Conservation (phyloP, 2,888 invertebrate genomes). For the Apeira syringaria region DNA sequence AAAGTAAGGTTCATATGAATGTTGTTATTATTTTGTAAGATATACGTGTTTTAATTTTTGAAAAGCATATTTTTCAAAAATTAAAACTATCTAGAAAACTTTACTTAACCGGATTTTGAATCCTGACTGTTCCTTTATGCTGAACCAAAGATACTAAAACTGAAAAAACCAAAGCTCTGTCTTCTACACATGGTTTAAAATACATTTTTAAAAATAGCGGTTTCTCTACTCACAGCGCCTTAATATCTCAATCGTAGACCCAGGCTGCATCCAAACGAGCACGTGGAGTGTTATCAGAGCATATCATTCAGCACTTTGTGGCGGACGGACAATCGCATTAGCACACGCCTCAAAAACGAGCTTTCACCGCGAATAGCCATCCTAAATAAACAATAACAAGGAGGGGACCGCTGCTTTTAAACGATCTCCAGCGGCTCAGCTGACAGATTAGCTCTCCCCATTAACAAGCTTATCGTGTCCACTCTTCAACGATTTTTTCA, state of each 20-base stretch:
- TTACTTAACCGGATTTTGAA: too few relatives aligned
- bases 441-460: constrained; percentile 78
- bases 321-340: constrained; percentile 75
- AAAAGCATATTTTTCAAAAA: too few relatives aligned
- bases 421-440: constrained; percentile 78
- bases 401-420: constrained; percentile 75
- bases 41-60: too few relatives aligned
- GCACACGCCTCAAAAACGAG: constrained; percentile 74
- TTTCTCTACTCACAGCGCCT: too few relatives aligned
- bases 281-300: constrained; percentile 49
- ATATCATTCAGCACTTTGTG: constrained; percentile 54
- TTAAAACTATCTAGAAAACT: too few relatives aligned
- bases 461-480: constrained; percentile 49
- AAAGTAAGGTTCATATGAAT: too few relatives aligned
- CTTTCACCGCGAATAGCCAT: constrained; percentile 74
- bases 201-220: too few relatives aligned
- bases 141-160: too few relatives aligned
- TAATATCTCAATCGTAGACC: constrained; percentile 47
- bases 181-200: too few relatives aligned
- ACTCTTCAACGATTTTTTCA: constrained; percentile 18
- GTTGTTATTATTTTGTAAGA: too few relatives aligned
- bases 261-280: constrained; percentile 30
- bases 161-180: too few relatives aligned
- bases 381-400: constrained; percentile 82
- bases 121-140: too few relatives aligned